phyloP scores from a whole-genome alignment of 2,797 vertebrate species.

The Scyliorhinus canicula region DNA sequence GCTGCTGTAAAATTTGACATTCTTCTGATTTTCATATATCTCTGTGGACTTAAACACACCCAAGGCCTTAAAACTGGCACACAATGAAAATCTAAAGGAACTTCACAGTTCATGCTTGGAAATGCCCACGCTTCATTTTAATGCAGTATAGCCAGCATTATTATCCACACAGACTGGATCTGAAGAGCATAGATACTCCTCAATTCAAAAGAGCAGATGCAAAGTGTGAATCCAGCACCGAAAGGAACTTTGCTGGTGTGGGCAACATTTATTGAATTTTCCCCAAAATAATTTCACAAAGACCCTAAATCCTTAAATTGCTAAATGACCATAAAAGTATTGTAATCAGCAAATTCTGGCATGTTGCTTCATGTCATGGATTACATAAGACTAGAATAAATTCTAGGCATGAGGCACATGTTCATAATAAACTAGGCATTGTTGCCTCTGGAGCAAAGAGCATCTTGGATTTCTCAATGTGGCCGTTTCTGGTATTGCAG shows the following conservation, averaged over 20 bases:
- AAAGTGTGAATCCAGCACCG: too few species aligned
- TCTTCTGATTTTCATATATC: not conserved
- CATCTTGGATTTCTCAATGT: not conserved
- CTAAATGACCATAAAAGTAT: not conserved
- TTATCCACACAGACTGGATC: not conserved
- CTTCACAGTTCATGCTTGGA: not conserved
- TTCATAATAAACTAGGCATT: not conserved
- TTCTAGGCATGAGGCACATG: not conserved
- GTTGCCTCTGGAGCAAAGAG: not conserved
- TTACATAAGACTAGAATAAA: not conserved
- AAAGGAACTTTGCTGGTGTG: not conserved
- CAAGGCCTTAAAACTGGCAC: not conserved
- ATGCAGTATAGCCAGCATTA: not conserved
- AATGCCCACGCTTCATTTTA: too few species aligned
- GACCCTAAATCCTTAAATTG: not conserved
- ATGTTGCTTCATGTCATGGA: not conserved
- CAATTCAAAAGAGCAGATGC: not conserved
- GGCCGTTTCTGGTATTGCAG: too few species aligned
- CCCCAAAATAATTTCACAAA: not conserved
- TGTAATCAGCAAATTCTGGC: not conserved
- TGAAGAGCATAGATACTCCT: not conserved
- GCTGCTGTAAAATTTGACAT: not conserved
- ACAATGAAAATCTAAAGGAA: not conserved
- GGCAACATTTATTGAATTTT: not conserved
- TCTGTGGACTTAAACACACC: not conserved